phyloP scores from a whole-genome alignment of 2,888 invertebrate species.

The Callyntrura guangdongensis region DNA sequence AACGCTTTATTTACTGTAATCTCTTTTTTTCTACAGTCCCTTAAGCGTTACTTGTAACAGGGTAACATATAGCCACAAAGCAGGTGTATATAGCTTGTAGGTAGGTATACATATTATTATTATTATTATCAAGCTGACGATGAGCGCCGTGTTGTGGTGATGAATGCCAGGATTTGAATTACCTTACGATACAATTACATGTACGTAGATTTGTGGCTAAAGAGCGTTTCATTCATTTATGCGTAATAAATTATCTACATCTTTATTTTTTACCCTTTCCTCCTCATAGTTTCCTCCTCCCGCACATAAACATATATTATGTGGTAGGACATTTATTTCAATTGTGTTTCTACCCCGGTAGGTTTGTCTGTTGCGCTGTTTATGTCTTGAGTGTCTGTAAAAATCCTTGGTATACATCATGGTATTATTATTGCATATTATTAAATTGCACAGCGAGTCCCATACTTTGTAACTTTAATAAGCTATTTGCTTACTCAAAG shows the following conservation, averaged over 20 bases:
- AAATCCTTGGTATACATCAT: background rate
- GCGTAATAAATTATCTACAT: conserved; percentile 61
- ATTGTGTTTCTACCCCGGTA: conserved; percentile 17
- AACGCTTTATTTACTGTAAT: conserved; percentile 57
- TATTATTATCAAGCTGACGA: background rate
- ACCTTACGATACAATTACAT: conserved; percentile 16
- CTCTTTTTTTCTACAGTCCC: conserved; percentile 29
- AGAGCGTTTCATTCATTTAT: conserved; percentile 56
- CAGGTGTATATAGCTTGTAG: background rate
- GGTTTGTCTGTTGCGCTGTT: background rate
- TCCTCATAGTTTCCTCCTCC: conserved; percentile 11
- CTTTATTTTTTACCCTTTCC: conserved; percentile 52
- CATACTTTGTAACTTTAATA: conserved; percentile 27
- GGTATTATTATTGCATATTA: background rate
- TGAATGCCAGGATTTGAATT: conserved; percentile 22
- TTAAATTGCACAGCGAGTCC: conserved; percentile 29
- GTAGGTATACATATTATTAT: too few relatives aligned
- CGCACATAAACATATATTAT: background rate
- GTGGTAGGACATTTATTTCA: conserved; percentile 43
- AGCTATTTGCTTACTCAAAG: conserved; percentile 32
- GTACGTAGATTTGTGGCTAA: conserved; percentile 12
- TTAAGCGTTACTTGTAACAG: conserved; percentile 29
- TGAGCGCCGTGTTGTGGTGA: background rate
- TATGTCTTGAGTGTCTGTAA: background rate
- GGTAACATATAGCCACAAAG: background rate